phyloP scores from a whole-genome alignment of 2,113 vertebrate genomes.

The Pygoscelis antarcticus region DNA sequence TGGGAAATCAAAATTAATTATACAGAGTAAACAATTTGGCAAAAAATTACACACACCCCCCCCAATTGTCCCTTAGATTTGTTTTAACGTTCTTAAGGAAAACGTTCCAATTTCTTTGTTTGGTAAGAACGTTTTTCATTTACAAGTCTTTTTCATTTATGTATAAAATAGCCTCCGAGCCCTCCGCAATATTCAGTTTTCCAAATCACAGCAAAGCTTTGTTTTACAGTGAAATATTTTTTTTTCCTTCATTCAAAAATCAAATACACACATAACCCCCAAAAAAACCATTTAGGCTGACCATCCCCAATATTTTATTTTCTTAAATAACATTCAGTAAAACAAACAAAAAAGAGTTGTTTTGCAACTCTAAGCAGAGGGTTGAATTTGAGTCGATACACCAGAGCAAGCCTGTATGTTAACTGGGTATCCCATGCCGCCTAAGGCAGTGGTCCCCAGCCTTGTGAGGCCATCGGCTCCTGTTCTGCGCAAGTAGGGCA shows the following conservation, averaged over 20 bases:
- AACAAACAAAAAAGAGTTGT: neutral
- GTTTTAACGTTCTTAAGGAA: neutral
- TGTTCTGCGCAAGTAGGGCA: neutral
- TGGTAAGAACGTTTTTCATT: neutral
- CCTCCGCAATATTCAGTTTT: neutral
- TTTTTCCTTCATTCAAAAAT: neutral
- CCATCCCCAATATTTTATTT: fast-evolving
- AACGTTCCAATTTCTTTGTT: neutral
- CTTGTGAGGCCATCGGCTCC: neutral
- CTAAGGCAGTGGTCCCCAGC: neutral
- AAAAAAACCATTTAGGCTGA: neutral
- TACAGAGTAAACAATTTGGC: neutral
- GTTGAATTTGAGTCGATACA: neutral
- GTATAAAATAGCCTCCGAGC: fast-evolving
- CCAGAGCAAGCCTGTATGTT: neutral
- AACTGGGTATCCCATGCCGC: fast-evolving
- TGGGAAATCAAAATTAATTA: slow-evolving; percentile 5
- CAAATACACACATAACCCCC: neutral
- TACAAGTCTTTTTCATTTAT: neutral
- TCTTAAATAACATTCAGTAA: neutral
- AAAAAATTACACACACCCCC: neutral
- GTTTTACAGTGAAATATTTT: neutral
- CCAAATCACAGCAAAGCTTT: neutral
- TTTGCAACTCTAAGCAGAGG: neutral
- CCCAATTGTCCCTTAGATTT: neutral